Percentiles rank a stretch among this genome's conserved stretches.
Evolutionary conservation across 2,113 vertebrate species (phyloP).

Genomic region (Oreocharis arfaki): DNA sequence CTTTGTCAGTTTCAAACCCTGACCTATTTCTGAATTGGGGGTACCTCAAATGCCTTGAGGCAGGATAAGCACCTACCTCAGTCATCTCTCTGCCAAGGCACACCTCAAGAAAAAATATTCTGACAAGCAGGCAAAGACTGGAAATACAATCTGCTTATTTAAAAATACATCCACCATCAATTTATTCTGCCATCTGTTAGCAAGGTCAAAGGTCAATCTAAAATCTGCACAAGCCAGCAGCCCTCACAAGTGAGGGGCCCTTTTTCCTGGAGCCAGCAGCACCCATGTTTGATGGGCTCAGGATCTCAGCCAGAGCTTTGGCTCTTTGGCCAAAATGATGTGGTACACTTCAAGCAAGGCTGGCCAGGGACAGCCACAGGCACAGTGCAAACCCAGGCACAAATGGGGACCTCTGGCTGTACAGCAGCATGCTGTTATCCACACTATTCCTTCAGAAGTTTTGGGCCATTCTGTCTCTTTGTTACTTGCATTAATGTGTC

Average conservation of each 20-base stretch:
- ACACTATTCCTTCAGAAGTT: neutral
- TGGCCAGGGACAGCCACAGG: neutral
- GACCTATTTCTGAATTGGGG: neutral
- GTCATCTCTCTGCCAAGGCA: neutral
- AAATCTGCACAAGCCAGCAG: neutral
- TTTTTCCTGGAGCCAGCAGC: neutral
- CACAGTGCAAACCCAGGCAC: neutral
- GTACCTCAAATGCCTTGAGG: neutral
- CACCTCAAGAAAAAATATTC: neutral
- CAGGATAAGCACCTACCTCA: neutral
- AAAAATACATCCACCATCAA: neutral
- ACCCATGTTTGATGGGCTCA: neutral
- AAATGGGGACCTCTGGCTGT: neutral
- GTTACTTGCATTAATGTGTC: neutral
- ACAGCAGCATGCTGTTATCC: neutral
- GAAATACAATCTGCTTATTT: neutral
- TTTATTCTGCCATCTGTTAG: neutral
- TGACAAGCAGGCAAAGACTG: neutral
- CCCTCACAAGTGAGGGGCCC: neutral
- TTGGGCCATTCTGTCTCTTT: neutral
- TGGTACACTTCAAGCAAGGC: neutral
- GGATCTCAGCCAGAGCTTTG: neutral
- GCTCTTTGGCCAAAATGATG: neutral
- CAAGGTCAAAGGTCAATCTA: neutral
- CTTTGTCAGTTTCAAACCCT: neutral